Evolutionary conservation across 2,113 vertebrate genomes (phyloP).

Genomic region (Antigone vipio): DNA sequence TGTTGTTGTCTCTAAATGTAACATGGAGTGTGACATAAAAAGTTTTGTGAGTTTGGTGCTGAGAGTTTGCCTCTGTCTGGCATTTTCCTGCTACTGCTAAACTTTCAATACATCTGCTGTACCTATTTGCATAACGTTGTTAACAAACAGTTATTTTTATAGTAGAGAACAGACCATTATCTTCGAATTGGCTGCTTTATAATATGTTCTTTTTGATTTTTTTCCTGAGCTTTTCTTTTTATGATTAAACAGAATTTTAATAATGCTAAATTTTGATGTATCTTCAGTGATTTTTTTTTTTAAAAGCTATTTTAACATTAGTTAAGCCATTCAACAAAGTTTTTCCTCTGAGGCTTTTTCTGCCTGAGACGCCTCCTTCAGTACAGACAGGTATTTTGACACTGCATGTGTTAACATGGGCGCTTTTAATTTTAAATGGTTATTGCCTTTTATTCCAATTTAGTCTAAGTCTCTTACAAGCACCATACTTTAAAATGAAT

Average conservation of each 20-base stretch:
- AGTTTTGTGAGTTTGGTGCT: background rate
- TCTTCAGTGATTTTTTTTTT: background rate
- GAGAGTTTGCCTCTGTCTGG: background rate
- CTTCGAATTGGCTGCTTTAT: background rate
- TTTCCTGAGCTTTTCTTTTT: background rate
- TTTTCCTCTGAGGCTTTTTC: background rate
- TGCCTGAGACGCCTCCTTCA: background rate
- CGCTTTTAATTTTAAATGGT: background rate
- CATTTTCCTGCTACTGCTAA: background rate
- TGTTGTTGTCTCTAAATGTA: background rate
- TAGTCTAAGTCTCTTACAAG: background rate
- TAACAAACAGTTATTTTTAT: background rate
- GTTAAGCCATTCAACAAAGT: background rate
- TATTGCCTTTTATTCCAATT: background rate
- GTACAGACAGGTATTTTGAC: background rate
- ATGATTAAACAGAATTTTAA: background rate
- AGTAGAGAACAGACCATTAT: background rate
- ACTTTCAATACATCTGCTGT: background rate
- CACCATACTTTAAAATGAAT: background rate
- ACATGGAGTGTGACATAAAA: background rate
- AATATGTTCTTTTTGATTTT: background rate
- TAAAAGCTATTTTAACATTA: background rate
- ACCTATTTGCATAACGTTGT: background rate
- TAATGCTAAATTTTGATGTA: background rate
- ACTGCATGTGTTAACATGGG: background rate